Evolutionary conservation across 2,797 vertebrate species (phyloP).

Genomic region (Hemibagrus guttatus): DNA sequence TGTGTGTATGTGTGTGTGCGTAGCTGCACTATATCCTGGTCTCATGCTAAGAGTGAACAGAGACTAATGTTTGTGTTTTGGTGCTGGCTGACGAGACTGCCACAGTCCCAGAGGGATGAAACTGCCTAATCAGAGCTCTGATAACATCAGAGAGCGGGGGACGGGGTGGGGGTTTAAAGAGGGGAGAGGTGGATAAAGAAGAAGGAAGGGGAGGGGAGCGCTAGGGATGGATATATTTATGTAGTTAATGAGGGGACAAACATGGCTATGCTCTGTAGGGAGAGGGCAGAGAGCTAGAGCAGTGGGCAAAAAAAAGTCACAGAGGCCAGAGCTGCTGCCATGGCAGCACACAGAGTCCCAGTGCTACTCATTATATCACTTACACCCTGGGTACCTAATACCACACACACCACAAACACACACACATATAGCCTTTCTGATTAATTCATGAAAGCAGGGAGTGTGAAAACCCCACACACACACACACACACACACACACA

Average conservation of each 20-base stretch:
- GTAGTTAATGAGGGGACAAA: slow-evolving; percentile 78
- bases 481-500: slow-evolving; percentile 32
- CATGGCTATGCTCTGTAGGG: slow-evolving; percentile 68
- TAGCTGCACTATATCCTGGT: slow-evolving; percentile 18
- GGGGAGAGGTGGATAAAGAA: slow-evolving; percentile 47
- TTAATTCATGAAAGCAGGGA: slow-evolving; percentile 93
- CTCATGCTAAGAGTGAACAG: slow-evolving; percentile 65
- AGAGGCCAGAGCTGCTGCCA: slow-evolving; percentile 65
- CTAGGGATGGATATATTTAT: slow-evolving; percentile 74
- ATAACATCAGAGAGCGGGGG: slow-evolving; percentile 66
- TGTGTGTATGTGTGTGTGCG: background rate
- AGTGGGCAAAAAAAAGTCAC: slow-evolving; percentile 64
- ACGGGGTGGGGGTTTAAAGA: background rate
- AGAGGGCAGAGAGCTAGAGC: slow-evolving; percentile 52
- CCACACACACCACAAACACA: slow-evolving; percentile 66
- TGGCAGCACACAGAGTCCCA: slow-evolving; percentile 65
- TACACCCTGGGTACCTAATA: slow-evolving; percentile 84
- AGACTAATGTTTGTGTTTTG: slow-evolving; percentile 72
- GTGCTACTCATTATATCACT: slow-evolving; percentile 89
- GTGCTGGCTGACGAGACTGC: slow-evolving; percentile 58
- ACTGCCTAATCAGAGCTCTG: slow-evolving; percentile 75
- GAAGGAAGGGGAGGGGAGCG: slow-evolving; percentile 46
- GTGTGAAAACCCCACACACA: slow-evolving; percentile 69
- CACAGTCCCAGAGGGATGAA: slow-evolving; percentile 69
- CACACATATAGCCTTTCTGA: slow-evolving; percentile 76